Base-by-base conservation (phyloP, 2,113 vertebrate genomes). In the Xiphophorus couchianus region DNA sequence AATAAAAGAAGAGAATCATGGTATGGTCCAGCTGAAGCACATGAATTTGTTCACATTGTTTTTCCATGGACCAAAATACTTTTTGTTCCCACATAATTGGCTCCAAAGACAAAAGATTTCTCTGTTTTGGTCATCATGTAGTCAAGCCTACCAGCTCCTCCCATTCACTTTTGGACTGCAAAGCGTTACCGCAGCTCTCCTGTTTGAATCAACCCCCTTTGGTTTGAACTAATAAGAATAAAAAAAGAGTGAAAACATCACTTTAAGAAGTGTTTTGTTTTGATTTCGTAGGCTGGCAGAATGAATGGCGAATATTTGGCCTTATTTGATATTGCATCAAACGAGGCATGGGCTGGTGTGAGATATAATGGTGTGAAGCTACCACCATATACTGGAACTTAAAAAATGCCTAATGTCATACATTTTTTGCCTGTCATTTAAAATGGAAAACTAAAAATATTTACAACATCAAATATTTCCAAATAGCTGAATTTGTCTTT, bases 231-330 rank as follows among this genome's bases (percentile, higher is more conserved):
- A 31, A 72, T 17, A 88, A 65, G 31, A 69, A 69, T 61, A 10
- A 17, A 69, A 91, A 92, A 83, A 91, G 73, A 86, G 82, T 44
- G 70, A 87, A 80, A 83, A 91, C 83, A 84, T 35, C 66, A 74
- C 77, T 72, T 80, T 51, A 64, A 87, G 72, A 69, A 91, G 82
- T 71, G 1, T 10, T 74, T 85, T 58, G 76, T 66, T 72, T 85
- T 76, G 30, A 70, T 71, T 86, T 74, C 13, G 93, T 94, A 94
- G 93, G 88, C 92, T 92, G 93, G 95, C 62, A 17, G 94, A 96
- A 95, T 96, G 93, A 95, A 82, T 28, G 95, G 95, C 96, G 95
- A 95, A 96, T 97, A 96, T 98, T 98, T 97, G 97, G 97, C 96
- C 97, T 97, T 92, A 92, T 95, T 95, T 95, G 95, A 96, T 97